Evolutionary conservation across 2,113 vertebrate genomes (phyloP), one percentile per base, ranked within the genome.

Genomic region (Aspidoscelis tigris): DNA sequence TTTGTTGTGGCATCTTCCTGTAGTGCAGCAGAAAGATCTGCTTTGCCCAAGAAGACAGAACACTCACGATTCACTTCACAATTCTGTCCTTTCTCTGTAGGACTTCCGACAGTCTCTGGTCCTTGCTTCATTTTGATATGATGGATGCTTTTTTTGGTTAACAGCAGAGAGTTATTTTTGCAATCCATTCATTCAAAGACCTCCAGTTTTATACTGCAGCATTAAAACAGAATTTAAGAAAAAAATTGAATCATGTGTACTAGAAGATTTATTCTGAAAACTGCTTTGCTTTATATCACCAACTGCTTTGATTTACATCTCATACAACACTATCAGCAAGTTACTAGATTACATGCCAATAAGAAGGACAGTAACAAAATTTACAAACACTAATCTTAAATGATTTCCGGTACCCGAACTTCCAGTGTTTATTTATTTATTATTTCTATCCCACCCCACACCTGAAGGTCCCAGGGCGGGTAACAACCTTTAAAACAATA

Each of bases 111-210:
- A 88, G 96, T 93, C 84, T 99, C 98, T 0, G 98, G 96, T 1
- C 96, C 96, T 95, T 98, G 98, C 95, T 99, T 99, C 98, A 99
- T 98, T 95, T 96, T 97, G 89, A 97, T 87, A 24, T 96, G 97
- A 92, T 94, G 97, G 84, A 92, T 94, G 83, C 96, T 96, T 93
- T 98, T 97, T 64, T 95, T 96, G 93, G 97, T 96, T 61, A 96
- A 95, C 87, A 97, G 96, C 91, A 97, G 94, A 88, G 98, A 96
- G 86, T 95, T 96, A 88, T 96, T 97, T 92, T 94, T 97, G 95
- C 95, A 90, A 94, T 95, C 95, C 96, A 96, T 95, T 84, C 95
- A 94, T 93, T 69, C 89, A 87, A 65, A 92, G 88, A 93, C 97
- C 94, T 90, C 97, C 90, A 92, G 94, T 96, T 93, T 96, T 92